Base-by-base conservation (phyloP, 2,113 vertebrate genomes). In the Heterotilapia buettikoferi region DNA sequence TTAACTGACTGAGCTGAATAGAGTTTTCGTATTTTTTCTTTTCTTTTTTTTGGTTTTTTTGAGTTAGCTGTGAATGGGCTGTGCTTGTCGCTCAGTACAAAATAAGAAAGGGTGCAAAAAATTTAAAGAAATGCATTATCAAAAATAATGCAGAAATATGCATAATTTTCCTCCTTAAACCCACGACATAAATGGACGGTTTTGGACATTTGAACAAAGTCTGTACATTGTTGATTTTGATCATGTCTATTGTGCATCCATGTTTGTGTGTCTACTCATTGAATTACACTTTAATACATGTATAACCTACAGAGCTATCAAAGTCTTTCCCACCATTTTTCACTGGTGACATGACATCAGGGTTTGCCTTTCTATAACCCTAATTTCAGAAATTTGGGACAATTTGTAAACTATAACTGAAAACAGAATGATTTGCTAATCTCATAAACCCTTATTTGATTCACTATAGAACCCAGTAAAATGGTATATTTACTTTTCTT, bases 211-310 rank as follows among this genome's bases (percentile, higher is more conserved):
- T 84, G 47, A 88, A 89, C 73, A 89, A 80, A 91, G 84, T 86
- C 59, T 88, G 90, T 87, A 89, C 50, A 89, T 86, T 92, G 47
- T 91, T 88, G 82, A 57, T 85, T 91, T 92, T 54, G 86, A 59
- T 88, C 84, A 90, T 90, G 78, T 93, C 90, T 86, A 56, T 93
- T 84, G 73, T 92, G 91, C 86, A 88, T 89, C 79, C 82, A 8
- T 43, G 83, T 93, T 81, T 90, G 85, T 90, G 89, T 93, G 84
- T 93, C 90, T 91, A 88, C 90, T 92, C 14, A 86, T 90, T 93
- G 84, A 93, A 91, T 86, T 92, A 92, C 92, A 92, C 92, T 94
- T 88, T 80, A 85, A 90, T 88, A 90, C 92, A 93, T 92, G 89
- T 79, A 56, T 86, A 59, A 79, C 19, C 47, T 80, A 61, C 54